These are phyloP conservation scores for Myathropa florea DNA, from an alignment of 2,888 invertebrate species.

Conservation along the genomic window DNA sequence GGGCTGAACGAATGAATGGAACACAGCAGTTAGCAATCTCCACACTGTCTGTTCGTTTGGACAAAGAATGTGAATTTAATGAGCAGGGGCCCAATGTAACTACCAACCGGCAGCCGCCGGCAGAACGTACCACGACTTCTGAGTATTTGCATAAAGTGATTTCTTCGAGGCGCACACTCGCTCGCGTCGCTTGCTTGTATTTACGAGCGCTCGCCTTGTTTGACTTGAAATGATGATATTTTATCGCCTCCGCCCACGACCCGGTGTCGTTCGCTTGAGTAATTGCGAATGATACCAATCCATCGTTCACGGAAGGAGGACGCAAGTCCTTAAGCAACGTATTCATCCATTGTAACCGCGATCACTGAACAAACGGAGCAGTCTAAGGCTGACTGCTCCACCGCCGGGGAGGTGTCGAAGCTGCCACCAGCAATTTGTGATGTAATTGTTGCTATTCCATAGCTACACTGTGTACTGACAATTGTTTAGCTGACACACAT, in stretches of 20 bases:
- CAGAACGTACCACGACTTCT: background rate
- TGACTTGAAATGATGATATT: background rate
- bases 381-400: background rate
- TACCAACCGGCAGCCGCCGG: background rate
- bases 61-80: constrained; percentile 22
- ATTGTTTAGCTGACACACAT: background rate
- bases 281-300: constrained; percentile 23
- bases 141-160: constrained; percentile 1
- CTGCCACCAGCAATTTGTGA: constrained; percentile 8
- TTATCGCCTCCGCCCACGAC: background rate
- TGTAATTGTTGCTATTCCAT: constrained; percentile 2
- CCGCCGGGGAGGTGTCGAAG: background rate
- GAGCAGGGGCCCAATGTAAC: background rate
- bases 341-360: background rate
- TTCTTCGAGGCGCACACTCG: background rate
- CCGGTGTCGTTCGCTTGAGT: constrained; percentile 7
- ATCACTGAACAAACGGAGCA: background rate
- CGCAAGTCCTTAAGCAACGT: background rate
- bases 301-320: background rate
- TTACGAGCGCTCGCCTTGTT: background rate
- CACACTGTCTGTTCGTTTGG: constrained; percentile 16
- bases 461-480: background rate
- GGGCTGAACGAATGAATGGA: background rate
- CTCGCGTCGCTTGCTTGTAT: background rate
- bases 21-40: background rate